A percentile compares a stretch with the other conserved stretches of the same genome.
Evolutionary conservation across 2,888 invertebrate genomes (phyloP).

Genomic region (Eupithecia tripunctaria): DNA sequence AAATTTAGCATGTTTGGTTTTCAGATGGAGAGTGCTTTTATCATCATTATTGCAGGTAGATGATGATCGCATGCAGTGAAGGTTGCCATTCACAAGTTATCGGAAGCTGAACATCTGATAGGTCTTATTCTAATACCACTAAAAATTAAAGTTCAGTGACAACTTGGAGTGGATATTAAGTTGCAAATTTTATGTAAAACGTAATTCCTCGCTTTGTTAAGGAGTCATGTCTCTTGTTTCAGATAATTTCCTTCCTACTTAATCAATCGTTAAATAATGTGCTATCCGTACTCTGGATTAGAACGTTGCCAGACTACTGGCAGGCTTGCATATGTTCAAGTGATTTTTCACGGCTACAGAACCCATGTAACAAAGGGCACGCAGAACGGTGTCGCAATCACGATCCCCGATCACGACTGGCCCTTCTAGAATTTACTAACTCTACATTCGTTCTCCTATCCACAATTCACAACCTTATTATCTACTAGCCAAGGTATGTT

Average conservation of each 20-base stretch:
- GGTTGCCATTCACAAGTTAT: background rate
- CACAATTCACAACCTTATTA: conserved; percentile 46
- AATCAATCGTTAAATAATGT: conserved; percentile 40
- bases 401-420: conserved; percentile 82
- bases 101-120: background rate
- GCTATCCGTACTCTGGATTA: conserved; percentile 70
- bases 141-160: background rate
- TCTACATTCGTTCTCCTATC: conserved; percentile 46
- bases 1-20: background rate
- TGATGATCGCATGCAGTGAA: background rate
- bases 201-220: background rate
- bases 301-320: conserved; percentile 70
- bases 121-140: background rate
- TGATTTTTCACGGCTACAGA: conserved; percentile 83
- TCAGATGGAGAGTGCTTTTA: background rate
- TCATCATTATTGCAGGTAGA: background rate
- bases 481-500: conserved; percentile 33
- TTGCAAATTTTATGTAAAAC: background rate
- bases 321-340: conserved; percentile 81
- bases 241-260: background rate
- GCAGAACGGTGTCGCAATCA: conserved; percentile 83
- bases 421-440: conserved; percentile 73
- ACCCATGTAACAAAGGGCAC: conserved; percentile 82
- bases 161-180: too few species aligned
- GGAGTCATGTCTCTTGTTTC: background rate